Evolutionary conservation across 2,888 invertebrate species (phyloP), one percentile per base, ranked within the genome.

Genomic region (Heliconius ethilla): DNA sequence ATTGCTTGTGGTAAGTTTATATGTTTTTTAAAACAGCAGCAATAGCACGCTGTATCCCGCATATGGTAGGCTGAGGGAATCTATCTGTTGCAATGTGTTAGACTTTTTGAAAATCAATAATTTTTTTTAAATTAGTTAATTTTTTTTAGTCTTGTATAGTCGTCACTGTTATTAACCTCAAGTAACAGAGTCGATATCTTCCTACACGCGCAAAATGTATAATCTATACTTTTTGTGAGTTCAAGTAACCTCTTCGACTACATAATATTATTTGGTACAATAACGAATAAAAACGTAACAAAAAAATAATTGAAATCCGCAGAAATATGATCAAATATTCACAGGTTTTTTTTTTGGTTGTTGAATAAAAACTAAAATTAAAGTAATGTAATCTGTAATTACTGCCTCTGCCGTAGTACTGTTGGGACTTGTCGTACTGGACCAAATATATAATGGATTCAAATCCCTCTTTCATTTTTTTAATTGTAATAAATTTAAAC

Each of bases 1-100:
- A 81, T 86, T 94, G 70, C 88, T 91, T 66, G 87, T 93, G 85
- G 93, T 93, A 69, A 92, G 92, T 89, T 78, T 5, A 1, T 15
- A 18, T 25, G 25, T n/a, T 45, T 65, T 33, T 63, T 7, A 15
- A 1, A 22, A 2, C 9, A 22, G 2, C 7, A 55, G 9, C 22
- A 55, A 55, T 55, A 55, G 3, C 4, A 25, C 62, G 1, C 25
- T 63, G n/a, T 63, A 13, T 27, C 13, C 62, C 27, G 25, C 27
- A 63, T 13, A 63, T 59, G 10, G 55, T 22, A 55, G 9, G 22
- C 22, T 22, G 9, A 55, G 6, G 0, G 55, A 55, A 22, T 18
- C 22, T 22, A 33, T 33, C 1, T 33, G 33, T 7, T 33, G 10
- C 9, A 37, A 37, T 10, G 0, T 37, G 2, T 37, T 37, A 37